Evolutionary conservation across 92 coral and sea anemone species (phyloP), one percentile per base, ranked within the genome.

Genomic region (Actinernus sp.): DNA sequence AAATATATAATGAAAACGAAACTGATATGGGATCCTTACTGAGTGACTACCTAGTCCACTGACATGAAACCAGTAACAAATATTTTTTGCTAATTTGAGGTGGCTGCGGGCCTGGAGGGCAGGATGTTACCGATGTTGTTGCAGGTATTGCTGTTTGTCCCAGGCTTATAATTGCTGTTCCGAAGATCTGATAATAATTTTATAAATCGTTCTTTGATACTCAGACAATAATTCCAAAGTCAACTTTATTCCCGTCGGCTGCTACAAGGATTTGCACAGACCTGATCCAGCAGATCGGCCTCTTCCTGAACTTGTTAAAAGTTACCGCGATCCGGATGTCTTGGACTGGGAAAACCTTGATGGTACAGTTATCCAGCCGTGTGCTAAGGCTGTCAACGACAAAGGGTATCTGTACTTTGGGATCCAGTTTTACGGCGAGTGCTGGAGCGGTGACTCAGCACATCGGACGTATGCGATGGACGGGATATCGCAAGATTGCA

Each of bases 351-450:
- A 6, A 19, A 34, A 65, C 43, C 49, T 49, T 10, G 0, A 65
- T n/a, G 26, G 43, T 17, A 46, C 43, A 17, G 72, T 65, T 3
- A 39, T 65, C 27, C 24, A 30, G 31, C 37, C 48, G 6, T 65
- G 72, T 29, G 72, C 72, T 11, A 32, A 50, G 40, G 72, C 24
- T 1, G 47, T 49, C 6, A 32, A 39, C 3, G 53, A 49, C 0
- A 65, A 34, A 33, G 53, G 53, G 2, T 65, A 48, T 17, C 10
- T 44, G 19, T 65, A 65, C 24, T 65, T 65, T 49, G 72, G 72
- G 5, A 39, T 65, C 16, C 59, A 65, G 59, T 65, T 48, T 21
- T 49, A 49, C 36, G 72, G 72, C 21, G 72, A 65, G 59, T 65
- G 72, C 24, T 65, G 72, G 72, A 49, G 72, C 22, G 72, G 72